Evolutionary conservation across 2,113 vertebrate species (phyloP).

Genomic region (Pterocles gutturalis): DNA sequence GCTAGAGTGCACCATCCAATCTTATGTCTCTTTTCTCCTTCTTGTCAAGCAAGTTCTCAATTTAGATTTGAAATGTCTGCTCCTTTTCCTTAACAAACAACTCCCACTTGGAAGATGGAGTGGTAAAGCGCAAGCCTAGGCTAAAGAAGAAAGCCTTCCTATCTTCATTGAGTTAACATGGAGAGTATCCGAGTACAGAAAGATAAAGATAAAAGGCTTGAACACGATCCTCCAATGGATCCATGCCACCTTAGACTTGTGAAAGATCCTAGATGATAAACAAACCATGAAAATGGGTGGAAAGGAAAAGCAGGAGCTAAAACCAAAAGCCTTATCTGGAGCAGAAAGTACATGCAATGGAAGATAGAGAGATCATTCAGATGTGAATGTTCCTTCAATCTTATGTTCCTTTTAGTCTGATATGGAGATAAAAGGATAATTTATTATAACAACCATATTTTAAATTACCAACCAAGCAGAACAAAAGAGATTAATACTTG

Average conservation of each 20-base stretch:
- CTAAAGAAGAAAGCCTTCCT: constrained; percentile 8
- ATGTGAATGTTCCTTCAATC: neutral
- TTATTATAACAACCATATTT: neutral
- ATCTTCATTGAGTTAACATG: neutral
- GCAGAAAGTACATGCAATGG: neutral
- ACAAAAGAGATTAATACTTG: neutral
- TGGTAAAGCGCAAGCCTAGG: neutral
- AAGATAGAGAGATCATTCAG: neutral
- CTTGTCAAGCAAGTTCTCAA: constrained; percentile 1
- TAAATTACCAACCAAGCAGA: neutral
- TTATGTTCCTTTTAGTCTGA: neutral
- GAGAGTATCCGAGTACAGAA: neutral
- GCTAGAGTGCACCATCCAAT: neutral
- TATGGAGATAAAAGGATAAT: neutral
- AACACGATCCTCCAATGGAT: neutral
- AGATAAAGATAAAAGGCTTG: neutral
- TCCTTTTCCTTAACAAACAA: constrained; percentile 3
- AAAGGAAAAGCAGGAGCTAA: neutral
- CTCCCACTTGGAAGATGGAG: neutral
- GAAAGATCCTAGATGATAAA: neutral
- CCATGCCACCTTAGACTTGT: neutral
- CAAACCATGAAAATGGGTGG: neutral
- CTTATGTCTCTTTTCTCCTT: neutral
- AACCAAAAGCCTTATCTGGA: neutral
- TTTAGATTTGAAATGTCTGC: neutral